These are phyloP conservation scores for Drosophila leonis DNA, from an alignment of 2,888 invertebrate species.

Conservation along the genomic window DNA sequence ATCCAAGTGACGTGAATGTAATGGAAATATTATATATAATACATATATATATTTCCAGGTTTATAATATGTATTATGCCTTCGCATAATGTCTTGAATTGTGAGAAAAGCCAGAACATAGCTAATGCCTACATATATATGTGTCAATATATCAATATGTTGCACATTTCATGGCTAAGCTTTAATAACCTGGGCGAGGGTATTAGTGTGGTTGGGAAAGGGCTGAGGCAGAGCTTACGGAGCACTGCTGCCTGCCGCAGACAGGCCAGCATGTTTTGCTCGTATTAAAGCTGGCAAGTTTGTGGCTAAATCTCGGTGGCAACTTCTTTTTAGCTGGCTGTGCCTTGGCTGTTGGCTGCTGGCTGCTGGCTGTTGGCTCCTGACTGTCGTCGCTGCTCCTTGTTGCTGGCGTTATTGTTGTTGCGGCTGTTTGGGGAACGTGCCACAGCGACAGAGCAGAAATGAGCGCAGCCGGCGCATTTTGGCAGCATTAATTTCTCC, in stretches of 20 bases:
- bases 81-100: neutral
- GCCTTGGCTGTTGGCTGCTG: neutral
- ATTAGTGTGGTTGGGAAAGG: neutral
- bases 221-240: neutral
- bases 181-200: neutral
- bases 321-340: conserved; percentile 39
- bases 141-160: conserved; percentile 1
- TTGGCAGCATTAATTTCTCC: conserved; percentile 77
- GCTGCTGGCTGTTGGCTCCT: conserved; percentile 16
- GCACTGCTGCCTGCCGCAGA: conserved; percentile 10
- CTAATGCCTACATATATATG: neutral
- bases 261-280: conserved; percentile 25
- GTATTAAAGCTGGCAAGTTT: conserved; percentile 52
- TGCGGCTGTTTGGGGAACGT: conserved; percentile 71
- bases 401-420: conserved; percentile 40
- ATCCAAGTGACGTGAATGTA: neutral
- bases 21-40: neutral
- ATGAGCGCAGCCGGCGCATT: conserved; percentile 59
- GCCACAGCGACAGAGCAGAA: conserved; percentile 46
- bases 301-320: conserved; percentile 51
- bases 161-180: neutral
- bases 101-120: no score
- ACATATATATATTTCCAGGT: neutral
- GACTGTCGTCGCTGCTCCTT: conserved; percentile 23
- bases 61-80: neutral